A percentile compares a stretch with the other conserved stretches of the same genome.
These are phyloP conservation scores for Polypedilum pembai DNA, from an alignment of 1,140 invertebrate genomes.

Conservation along the genomic window DNA sequence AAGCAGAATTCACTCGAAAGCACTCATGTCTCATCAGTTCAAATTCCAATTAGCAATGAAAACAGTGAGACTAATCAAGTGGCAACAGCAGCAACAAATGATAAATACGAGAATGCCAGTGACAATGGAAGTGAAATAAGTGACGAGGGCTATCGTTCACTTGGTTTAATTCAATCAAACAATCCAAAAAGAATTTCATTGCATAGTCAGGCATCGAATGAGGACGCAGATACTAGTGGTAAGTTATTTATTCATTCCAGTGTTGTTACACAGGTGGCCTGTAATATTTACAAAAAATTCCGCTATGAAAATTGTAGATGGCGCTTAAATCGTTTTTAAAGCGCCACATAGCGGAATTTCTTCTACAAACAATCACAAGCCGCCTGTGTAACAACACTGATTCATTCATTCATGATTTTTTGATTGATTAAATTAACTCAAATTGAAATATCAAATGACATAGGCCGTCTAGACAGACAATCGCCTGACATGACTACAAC, in stretches of 20 bases:
- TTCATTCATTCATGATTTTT: background rate
- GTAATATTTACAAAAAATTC: too few species aligned
- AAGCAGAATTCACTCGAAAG: conserved; percentile 39
- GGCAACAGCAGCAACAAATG: conserved; percentile 39
- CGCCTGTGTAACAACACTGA: too few species aligned
- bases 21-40: conserved; percentile 36
- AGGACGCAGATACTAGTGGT: conserved; percentile 61
- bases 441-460: background rate
- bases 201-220: conserved; percentile 57
- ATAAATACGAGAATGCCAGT: conserved; percentile 54
- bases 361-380: too few species aligned
- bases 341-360: too few species aligned
- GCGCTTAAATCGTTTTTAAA: too few species aligned
- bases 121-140: conserved; percentile 81
- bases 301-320: too few species aligned
- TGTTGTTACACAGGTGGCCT: too few species aligned
- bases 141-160: conserved; percentile 76
- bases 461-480: conserved; percentile 14
- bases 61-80: background rate
- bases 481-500: conserved; percentile 16
- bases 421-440: background rate
- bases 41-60: conserved; percentile 38
- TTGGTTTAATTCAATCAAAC: conserved; percentile 58
- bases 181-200: conserved; percentile 54
- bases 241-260: conserved; percentile 36